Evolutionary conservation across 37 sponge, comb jelly and placozoan genomes (phyloP).

Genomic region (Sycon ciliatum): DNA sequence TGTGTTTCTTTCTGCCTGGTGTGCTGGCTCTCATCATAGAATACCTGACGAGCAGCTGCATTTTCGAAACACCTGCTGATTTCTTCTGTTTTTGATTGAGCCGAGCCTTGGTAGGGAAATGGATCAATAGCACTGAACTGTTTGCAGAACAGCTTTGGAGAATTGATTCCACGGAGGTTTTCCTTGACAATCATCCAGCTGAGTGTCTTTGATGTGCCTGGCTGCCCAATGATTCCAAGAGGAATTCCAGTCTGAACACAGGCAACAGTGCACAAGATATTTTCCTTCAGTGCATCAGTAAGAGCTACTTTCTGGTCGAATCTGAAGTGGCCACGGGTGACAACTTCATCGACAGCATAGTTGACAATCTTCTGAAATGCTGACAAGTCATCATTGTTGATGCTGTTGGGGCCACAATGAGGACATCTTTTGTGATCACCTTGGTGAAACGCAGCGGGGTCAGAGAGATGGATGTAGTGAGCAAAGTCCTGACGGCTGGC

Average conservation of each 20-base stretch:
- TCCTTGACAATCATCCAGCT: neutral
- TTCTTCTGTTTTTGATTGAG: neutral
- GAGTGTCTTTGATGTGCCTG: slow-evolving; percentile 5
- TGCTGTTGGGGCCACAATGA: too few species aligned
- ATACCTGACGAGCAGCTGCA: neutral
- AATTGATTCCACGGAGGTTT: neutral
- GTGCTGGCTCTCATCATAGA: neutral
- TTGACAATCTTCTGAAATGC: too few species aligned
- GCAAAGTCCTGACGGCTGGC: too few species aligned
- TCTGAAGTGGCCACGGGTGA: neutral
- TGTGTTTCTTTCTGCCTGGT: too few species aligned
- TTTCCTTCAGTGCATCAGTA: neutral
- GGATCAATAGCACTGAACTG: neutral
- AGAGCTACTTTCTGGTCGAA: neutral
- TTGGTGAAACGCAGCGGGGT: too few species aligned
- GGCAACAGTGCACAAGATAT: neutral
- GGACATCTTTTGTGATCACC: too few species aligned
- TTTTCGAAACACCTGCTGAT: neutral
- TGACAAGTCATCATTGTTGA: too few species aligned
- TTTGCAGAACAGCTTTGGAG: neutral
- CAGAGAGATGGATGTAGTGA: too few species aligned
- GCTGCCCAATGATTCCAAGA: neutral
- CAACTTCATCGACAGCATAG: neutral
- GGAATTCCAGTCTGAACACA: neutral
- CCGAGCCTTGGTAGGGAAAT: neutral